phyloP scores from a whole-genome alignment of 2,797 vertebrate species.

The Columba guinea region DNA sequence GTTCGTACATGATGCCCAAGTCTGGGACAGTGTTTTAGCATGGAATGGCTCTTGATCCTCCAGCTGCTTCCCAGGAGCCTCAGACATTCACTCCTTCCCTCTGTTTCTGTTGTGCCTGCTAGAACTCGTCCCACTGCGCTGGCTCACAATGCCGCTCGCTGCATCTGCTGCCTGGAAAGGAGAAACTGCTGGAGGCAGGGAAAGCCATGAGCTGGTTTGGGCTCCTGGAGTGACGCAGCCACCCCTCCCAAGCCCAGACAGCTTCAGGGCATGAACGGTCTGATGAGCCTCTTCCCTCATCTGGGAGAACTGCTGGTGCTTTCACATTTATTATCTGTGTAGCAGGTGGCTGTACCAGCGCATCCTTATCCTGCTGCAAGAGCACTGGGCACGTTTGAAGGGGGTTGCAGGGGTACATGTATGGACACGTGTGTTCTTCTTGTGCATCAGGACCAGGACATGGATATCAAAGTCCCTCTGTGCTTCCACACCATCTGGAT shows the following conservation, averaged over 20 bases:
- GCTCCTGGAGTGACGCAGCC: background rate
- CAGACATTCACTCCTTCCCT: background rate
- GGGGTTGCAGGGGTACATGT: rapidly evolving
- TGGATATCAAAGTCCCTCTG: background rate
- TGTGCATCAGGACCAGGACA: background rate
- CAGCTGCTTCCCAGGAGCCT: background rate
- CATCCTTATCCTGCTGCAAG: background rate
- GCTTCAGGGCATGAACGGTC: background rate
- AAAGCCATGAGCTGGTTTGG: background rate
- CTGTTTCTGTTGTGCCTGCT: background rate
- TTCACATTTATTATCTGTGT: background rate
- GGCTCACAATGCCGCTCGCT: background rate
- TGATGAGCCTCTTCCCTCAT: background rate
- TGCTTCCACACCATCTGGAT: background rate
- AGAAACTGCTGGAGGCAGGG: background rate
- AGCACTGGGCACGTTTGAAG: background rate
- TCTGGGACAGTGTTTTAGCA: background rate
- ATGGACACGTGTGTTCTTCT: background rate
- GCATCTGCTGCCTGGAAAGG: background rate
- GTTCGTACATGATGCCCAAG: background rate
- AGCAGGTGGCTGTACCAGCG: background rate
- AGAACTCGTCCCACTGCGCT: background rate
- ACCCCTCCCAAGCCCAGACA: background rate
- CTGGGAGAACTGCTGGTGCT: background rate
- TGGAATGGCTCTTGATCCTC: background rate